A percentile compares a stretch with the other conserved stretches of the same genome.
Conservation (phyloP, 1,140 invertebrate genomes). For the Pseudoatta argentina region DNA sequence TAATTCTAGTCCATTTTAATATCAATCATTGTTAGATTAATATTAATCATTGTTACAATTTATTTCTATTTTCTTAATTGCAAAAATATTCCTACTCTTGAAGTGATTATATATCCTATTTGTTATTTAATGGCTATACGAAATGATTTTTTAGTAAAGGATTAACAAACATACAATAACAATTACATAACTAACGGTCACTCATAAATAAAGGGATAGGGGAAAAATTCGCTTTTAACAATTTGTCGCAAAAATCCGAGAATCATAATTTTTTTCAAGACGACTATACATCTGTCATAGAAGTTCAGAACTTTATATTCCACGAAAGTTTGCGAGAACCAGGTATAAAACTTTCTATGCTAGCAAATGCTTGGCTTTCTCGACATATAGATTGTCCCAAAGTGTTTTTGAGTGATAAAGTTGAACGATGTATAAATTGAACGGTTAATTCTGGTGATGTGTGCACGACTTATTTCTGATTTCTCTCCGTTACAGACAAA, state of each 20-base stretch:
- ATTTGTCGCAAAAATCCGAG: background rate
- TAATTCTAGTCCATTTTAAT: background rate
- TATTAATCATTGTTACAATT: background rate
- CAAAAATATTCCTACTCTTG: background rate
- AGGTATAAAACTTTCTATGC: background rate
- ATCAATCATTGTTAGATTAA: background rate
- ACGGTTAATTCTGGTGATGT: background rate
- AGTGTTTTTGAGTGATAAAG: background rate
- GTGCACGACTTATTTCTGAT: background rate
- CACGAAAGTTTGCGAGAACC: slow-evolving; percentile 12
- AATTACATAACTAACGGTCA: background rate
- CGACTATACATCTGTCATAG: background rate
- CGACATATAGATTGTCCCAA: background rate
- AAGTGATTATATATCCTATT: background rate
- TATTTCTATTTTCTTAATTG: background rate
- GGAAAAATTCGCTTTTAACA: background rate
- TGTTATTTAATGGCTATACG: background rate
- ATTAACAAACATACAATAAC: background rate
- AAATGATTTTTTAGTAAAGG: background rate
- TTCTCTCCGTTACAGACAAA: no score
- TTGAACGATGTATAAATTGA: background rate
- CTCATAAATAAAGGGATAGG: background rate
- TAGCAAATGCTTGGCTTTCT: background rate
- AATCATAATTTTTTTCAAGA: background rate
- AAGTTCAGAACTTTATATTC: slow-evolving; percentile 23